These are phyloP conservation scores for Cyanocitta stelleri DNA, from an alignment of 2,113 vertebrate genomes.

Conservation along the genomic window DNA sequence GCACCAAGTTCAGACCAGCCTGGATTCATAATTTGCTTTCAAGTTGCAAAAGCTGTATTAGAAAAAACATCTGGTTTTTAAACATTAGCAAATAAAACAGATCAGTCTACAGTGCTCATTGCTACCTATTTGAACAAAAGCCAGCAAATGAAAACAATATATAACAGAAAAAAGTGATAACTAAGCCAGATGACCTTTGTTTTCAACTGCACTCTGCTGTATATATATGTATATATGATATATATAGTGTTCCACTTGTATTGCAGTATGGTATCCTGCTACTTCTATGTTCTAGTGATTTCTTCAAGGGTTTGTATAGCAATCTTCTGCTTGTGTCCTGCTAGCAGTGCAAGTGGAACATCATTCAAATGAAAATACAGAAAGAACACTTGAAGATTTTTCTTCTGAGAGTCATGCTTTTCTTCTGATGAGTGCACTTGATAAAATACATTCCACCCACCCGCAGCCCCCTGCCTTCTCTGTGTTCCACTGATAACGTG, in stretches of 20 bases:
- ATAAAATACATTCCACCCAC: background rate
- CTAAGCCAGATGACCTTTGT: background rate
- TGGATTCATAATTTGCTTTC: background rate
- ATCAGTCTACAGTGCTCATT: background rate
- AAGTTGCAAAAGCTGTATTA: background rate
- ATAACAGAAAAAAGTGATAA: background rate
- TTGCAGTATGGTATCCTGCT: background rate
- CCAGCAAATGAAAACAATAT: background rate
- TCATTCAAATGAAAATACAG: slow-evolving; percentile 7
- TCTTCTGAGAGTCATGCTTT: background rate
- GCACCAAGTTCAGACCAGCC: background rate
- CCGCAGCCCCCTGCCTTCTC: background rate
- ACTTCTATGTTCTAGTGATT: background rate
- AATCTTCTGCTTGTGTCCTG: background rate
- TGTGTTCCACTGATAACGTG: background rate
- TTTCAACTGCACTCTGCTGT: background rate
- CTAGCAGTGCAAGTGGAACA: background rate
- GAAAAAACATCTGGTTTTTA: background rate
- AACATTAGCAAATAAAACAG: background rate
- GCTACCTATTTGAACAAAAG: background rate
- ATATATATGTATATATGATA: background rate
- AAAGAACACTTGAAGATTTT: background rate
- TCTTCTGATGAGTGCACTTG: slow-evolving; percentile 3
- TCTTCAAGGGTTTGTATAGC: background rate
- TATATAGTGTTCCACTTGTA: background rate